Evolutionary conservation across 2,113 vertebrate species (phyloP), one percentile per base, ranked within the genome.

Genomic region (Trogon surrucura): DNA sequence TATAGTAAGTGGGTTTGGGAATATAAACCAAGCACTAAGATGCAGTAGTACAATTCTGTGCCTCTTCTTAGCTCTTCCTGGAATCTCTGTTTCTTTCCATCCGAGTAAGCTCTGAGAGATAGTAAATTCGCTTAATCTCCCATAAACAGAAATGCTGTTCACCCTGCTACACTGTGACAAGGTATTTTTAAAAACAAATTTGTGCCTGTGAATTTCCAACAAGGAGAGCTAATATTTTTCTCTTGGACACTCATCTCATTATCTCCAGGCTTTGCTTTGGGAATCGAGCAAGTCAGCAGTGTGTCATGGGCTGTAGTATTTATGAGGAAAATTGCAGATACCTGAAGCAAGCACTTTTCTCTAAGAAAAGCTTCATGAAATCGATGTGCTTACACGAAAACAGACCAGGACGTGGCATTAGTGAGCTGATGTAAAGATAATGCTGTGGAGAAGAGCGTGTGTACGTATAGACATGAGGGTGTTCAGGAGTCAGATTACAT

Each of bases 251-350:
- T 81, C 44, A 36, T 44, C 45, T 51, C 29, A 11, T 69, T 77
- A 80, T 80, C 64, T 89, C 19, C 51, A 58, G 54, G 21, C 81
- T 89, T 75, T 61, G 51, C 50, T 74, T 32, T 66, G 61, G 44
- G 38, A 87, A 26, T 58, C 2, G 0, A 29, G 36, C 0, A 0
- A 81, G 56, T 81, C 77, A 86, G 64, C 89, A 73, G 51, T 1
- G 1, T 51, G 45, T 25, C 3, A 2, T 66, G 65, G 45, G 47
- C 77, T 91, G 51, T 20, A 38, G 51, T 79, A 71, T 65, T 57
- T 70, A 7, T 72, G 23, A 78, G 36, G 32, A 84, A 87, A 30
- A 44, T 19, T 56, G 34, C 50, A 80, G 50, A 62, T 70, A 29
- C 8, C 32, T 57, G 74, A 80, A 89, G 34, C 19, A 57, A 77